A percentile compares a stretch with the other conserved stretches of the same genome.
phyloP scores from a whole-genome alignment of 2,888 invertebrate species.

The Erannis defoliaria region DNA sequence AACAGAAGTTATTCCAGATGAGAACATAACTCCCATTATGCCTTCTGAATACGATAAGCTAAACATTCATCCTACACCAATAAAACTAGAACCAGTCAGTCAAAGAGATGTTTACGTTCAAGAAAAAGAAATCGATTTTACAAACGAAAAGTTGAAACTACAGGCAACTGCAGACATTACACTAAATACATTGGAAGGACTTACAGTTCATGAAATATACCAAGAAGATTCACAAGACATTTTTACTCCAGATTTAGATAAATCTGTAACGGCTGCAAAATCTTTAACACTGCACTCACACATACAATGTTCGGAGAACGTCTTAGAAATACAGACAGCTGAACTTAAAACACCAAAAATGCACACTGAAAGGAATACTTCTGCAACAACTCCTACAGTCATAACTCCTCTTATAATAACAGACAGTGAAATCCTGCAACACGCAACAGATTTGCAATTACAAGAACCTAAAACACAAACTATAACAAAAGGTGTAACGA shows the following conservation, averaged over 20 bases:
- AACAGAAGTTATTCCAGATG: conserved; percentile 63
- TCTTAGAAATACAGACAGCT: conserved; percentile 61
- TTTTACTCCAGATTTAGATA: conserved; percentile 55
- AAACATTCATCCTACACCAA: conserved; percentile 51
- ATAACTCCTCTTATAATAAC: conserved; percentile 70
- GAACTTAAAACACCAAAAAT: conserved; percentile 59
- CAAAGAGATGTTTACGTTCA: conserved; percentile 64
- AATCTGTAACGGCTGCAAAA: conserved; percentile 63
- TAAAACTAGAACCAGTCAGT: conserved; percentile 60
- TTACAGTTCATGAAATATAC: conserved; percentile 70
- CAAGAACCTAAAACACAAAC: conserved; percentile 63
- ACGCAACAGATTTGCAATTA: conserved; percentile 69
- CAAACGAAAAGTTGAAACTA: conserved; percentile 50
- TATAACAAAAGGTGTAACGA: conserved; percentile 61
- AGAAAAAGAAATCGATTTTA: conserved; percentile 63
- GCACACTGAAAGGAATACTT: conserved; percentile 57
- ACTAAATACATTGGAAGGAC: conserved; percentile 62
- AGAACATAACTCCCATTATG: conserved; percentile 56
- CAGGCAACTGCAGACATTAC: conserved; percentile 60
- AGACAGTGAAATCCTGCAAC: conserved; percentile 70
- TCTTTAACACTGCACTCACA: conserved; percentile 67
- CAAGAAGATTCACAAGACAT: conserved; percentile 64
- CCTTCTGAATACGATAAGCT: conserved; percentile 47
- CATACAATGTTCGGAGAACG: conserved; percentile 73
- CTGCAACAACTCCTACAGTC: conserved; percentile 64